These are phyloP conservation scores for Coreoperca whiteheadi DNA, from an alignment of 2,113 vertebrate species.

Conservation along the genomic window DNA sequence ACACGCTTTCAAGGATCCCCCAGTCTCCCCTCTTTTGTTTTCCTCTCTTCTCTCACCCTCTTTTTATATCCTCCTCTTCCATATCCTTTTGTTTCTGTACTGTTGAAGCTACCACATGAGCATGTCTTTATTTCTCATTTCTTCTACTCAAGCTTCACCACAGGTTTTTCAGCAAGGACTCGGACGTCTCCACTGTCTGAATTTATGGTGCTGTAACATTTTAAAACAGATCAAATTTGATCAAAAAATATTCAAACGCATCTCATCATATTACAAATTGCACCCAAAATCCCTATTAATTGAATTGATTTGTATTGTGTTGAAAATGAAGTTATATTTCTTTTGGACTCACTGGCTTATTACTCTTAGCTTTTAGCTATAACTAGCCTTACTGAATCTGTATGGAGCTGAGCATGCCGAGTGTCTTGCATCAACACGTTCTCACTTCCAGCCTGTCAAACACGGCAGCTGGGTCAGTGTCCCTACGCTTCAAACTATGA, in stretches of 20 bases:
- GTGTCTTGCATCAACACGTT: too few species aligned
- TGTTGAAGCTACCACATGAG: not conserved
- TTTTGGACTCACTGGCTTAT: too few species aligned
- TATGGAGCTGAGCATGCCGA: too few species aligned
- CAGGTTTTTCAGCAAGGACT: not conserved
- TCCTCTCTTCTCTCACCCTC: slow-evolving; percentile 4
- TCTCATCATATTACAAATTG: not conserved
- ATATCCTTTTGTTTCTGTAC: not conserved
- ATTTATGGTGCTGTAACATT: not conserved
- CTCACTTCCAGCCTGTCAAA: too few species aligned
- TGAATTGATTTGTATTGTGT: not conserved
- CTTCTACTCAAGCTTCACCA: not conserved
- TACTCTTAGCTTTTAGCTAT: too few species aligned
- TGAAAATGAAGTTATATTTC: too few species aligned
- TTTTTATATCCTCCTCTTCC: not conserved
- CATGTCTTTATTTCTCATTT: not conserved
- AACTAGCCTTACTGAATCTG: too few species aligned
- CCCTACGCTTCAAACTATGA: too few species aligned
- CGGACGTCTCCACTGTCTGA: not conserved
- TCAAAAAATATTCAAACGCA: not conserved
- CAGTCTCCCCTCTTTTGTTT: slow-evolving; percentile 12
- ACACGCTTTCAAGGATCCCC: slow-evolving; percentile 58
- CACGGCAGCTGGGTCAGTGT: too few species aligned
- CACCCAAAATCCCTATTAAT: not conserved
- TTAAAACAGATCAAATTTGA: not conserved